Conservation (phyloP, 2,113 vertebrate species). For the Peromyscus maniculatus region DNA sequence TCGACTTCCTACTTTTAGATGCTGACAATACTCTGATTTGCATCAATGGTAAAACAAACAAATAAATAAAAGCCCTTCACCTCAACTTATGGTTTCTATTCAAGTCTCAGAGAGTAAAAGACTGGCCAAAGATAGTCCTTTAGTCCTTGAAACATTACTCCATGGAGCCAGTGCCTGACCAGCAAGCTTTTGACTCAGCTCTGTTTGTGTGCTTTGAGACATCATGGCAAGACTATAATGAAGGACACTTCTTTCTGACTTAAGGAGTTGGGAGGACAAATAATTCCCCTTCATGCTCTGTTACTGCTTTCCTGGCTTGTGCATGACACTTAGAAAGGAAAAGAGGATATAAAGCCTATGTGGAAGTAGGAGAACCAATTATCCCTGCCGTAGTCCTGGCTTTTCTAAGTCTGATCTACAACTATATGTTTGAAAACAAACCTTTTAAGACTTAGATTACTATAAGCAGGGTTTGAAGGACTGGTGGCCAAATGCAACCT, state of each 20-base stretch:
- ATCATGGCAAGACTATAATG: accelerated
- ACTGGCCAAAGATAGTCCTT: too few relatives aligned
- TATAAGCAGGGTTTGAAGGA: neutral
- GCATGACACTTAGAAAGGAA: neutral
- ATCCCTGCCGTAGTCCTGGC: neutral
- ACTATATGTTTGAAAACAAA: neutral
- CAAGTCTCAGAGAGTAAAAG: neutral
- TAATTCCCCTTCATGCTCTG: neutral
- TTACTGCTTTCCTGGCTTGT: neutral
- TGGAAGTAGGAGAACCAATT: neutral
- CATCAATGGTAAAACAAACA: too few relatives aligned
- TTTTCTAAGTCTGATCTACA: accelerated
- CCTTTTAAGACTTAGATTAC: neutral
- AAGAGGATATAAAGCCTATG: neutral
- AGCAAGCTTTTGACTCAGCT: neutral
- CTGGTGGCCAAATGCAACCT: neutral
- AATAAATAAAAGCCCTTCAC: neutral
- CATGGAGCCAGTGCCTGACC: neutral
- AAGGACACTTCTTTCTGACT: neutral
- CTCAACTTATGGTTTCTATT: neutral
- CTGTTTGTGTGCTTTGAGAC: neutral
- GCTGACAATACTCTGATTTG: neutral
- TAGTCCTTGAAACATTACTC: too few relatives aligned
- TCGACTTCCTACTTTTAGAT: neutral
- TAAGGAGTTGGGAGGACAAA: neutral